Conservation (phyloP, 2,797 vertebrate species). For the Denticeps clupeoides region DNA sequence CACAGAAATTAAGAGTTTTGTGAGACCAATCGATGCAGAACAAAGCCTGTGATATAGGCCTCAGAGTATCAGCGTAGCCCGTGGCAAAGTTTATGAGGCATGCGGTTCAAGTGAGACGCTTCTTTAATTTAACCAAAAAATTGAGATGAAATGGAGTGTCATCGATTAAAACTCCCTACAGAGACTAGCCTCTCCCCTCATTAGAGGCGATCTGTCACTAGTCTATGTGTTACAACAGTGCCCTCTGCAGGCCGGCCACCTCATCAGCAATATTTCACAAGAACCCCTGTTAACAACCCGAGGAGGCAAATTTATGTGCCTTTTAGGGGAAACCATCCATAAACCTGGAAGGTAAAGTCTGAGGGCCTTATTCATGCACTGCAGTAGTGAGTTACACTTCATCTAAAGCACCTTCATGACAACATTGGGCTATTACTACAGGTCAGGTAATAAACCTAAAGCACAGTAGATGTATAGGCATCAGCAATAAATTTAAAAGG, state of each 20-base stretch:
- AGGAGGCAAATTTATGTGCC: slow-evolving; percentile 24
- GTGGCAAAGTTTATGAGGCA: slow-evolving; percentile 7
- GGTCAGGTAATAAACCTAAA: too few relatives aligned
- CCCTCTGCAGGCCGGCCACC: slow-evolving; percentile 21
- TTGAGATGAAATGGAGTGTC: slow-evolving; percentile 5
- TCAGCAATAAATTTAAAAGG: too few relatives aligned
- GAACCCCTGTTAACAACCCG: slow-evolving; percentile 7
- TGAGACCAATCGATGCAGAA: too few relatives aligned
- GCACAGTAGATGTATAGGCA: too few relatives aligned
- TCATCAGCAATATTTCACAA: not conserved
- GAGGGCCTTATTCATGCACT: too few relatives aligned
- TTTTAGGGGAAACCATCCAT: slow-evolving; percentile 9
- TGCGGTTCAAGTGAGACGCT: slow-evolving; percentile 4
- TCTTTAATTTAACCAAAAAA: slow-evolving; percentile 20
- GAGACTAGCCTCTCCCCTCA: too few relatives aligned
- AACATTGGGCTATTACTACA: too few relatives aligned
- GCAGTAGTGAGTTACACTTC: slow-evolving; percentile 13
- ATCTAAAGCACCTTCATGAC: not conserved
- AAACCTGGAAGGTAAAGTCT: slow-evolving; percentile 8
- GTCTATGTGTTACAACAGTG: slow-evolving; percentile 23
- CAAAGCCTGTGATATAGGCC: not conserved
- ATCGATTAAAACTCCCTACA: too few relatives aligned
- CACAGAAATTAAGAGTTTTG: too few relatives aligned
- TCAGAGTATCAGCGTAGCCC: too few relatives aligned
- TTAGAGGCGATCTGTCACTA: not conserved